Evolutionary conservation across 2,888 invertebrate species (phyloP).

Genomic region (Lasioglossum oenotherae): DNA sequence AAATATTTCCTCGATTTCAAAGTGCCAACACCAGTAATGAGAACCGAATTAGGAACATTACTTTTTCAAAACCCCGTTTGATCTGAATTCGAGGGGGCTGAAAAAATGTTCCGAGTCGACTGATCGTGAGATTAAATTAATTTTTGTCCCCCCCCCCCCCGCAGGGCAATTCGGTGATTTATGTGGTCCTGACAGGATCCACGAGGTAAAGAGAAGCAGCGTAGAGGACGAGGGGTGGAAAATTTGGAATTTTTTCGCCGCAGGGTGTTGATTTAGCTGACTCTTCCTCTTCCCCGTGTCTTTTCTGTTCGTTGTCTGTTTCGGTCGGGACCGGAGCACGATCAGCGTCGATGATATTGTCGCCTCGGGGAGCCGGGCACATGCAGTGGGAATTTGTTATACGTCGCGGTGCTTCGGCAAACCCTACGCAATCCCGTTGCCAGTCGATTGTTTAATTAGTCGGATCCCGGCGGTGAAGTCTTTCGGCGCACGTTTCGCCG

Average conservation of each 20-base stretch:
- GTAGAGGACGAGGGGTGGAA: neutral
- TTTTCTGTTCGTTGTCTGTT: constrained; percentile 47
- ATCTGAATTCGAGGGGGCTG: neutral
- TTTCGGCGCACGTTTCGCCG: constrained; percentile 27
- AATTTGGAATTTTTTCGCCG: constrained; percentile 39
- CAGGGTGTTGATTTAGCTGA: constrained; percentile 33
- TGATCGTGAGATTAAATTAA: neutral
- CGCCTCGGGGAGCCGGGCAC: constrained; percentile 22
- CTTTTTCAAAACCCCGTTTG: no score
- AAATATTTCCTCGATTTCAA: no score
- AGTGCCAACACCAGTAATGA: neutral
- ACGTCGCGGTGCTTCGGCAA: constrained; percentile 17
- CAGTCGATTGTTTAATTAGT: constrained; percentile 54
- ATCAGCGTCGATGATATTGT: constrained; percentile 43
- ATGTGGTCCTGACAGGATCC: neutral
- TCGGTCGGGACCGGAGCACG: constrained; percentile 16
- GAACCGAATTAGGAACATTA: neutral
- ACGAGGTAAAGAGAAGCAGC: neutral
- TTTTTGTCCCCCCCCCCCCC: neutral
- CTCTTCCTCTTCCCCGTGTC: constrained; percentile 14
- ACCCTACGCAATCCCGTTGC: constrained; percentile 27
- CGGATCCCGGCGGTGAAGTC: constrained; percentile 16
- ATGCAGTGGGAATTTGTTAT: constrained; percentile 45
- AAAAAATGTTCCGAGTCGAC: neutral
- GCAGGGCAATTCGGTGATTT: neutral